Conservation (phyloP, 2,888 invertebrate genomes). For the Laspeyria flexula region DNA sequence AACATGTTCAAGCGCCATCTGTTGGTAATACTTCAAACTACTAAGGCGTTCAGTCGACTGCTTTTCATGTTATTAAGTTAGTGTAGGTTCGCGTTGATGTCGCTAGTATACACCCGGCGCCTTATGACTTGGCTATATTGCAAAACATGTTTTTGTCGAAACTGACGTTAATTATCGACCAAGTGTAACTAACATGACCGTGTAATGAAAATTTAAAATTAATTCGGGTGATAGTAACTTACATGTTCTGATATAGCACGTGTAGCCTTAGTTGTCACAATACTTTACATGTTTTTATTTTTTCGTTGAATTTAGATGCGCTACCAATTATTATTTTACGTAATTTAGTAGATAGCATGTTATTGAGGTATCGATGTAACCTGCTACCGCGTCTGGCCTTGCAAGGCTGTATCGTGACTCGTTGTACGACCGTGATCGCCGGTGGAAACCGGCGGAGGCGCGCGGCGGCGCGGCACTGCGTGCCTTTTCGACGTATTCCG, state of each 20-base stretch:
- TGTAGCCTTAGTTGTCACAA: slow-evolving; percentile 1
- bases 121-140: neutral
- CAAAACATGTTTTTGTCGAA: neutral
- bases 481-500: slow-evolving; percentile 21
- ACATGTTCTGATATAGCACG: slow-evolving; percentile 4
- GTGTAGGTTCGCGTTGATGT: slow-evolving; percentile 23
- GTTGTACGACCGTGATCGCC: slow-evolving; percentile 32
- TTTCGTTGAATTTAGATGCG: neutral
- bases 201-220: slow-evolving; percentile 11
- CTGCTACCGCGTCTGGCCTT: slow-evolving; percentile 48
- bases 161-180: neutral
- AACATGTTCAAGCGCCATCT: slow-evolving; percentile 39
- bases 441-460: slow-evolving; percentile 25
- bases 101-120: slow-evolving; percentile 24
- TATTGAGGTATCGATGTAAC: slow-evolving; percentile 5
- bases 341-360: neutral
- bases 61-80: slow-evolving; percentile 5
- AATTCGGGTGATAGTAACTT: slow-evolving; percentile 6
- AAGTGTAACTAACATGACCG: slow-evolving; percentile 10
- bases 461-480: slow-evolving; percentile 20
- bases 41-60: slow-evolving; percentile 7
- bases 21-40: slow-evolving; percentile 9
- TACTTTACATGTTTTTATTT: neutral
- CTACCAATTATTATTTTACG: neutral
- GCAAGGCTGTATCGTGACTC: slow-evolving; percentile 58